Base-by-base conservation (phyloP, 2,113 vertebrate genomes). In the Melanerpes aurifrons region DNA sequence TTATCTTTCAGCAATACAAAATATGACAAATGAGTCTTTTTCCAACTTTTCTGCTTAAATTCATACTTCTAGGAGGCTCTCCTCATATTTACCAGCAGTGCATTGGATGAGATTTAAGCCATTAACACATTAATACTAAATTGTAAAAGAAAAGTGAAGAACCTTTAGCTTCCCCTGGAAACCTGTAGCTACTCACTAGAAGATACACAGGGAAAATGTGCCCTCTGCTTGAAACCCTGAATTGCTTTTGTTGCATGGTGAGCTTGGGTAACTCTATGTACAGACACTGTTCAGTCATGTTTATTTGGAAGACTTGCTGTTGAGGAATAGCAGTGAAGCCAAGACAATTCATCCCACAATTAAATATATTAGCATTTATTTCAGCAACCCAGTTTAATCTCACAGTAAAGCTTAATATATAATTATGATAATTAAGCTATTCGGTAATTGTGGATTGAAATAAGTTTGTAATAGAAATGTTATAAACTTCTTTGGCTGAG, bases 301-400 rank as follows among this genome's bases (percentile, higher is more conserved):
- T 90, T 64, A 24, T 78, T 86, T 89, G 81, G 47, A 89, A 82
- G 81, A 47, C 43, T 79, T 73, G 66, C 82, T 90, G 35, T 91
- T 90, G 63, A 94, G 80, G 94, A 96, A 90, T 35, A 88, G 67
- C 50, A 82, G 21, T 13, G 72, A 90, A 95, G 86, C 92, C 95
- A 96, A 92, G 80, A 75, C 78, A 94, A 94, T 95, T 94, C 62
- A 92, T 74, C 29, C 50, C 40, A 54, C 95, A 92, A 89, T 94
- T 91, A 95, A 86, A 86, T 75, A 81, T 47, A 91, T 90, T 95
- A 95, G 53, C 86, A 83, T 83, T 95, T 94, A 95, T 90, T 95
- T 95, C 94, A 91, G 58, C 90, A 95, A 50, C 50, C 4, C 4
- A 19, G 37, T 86, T 90, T 81, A 93, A 93, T 88, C 73, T 84